Conservation (phyloP, 2,888 invertebrate species). For the Rhorus exstirpatorius region DNA sequence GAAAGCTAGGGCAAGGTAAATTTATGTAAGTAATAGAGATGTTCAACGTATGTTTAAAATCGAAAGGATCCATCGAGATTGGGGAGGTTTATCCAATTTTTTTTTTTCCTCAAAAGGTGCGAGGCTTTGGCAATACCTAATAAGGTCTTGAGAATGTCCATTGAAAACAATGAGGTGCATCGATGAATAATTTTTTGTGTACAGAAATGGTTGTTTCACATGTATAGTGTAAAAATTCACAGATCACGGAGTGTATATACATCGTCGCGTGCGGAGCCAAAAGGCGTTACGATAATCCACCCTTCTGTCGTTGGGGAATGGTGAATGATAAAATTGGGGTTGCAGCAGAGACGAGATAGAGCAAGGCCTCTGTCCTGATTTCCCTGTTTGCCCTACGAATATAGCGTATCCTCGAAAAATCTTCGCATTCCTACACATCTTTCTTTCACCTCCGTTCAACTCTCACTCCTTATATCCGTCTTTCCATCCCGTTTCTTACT, state of each 20-base stretch:
- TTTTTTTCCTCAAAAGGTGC: no score
- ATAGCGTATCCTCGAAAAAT: conserved; percentile 50
- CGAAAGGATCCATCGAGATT: no score
- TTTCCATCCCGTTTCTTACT: conserved; percentile 36
- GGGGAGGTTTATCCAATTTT: no score
- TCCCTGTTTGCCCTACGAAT: conserved; percentile 83
- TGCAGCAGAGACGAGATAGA: conserved; percentile 31
- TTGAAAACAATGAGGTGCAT: no score
- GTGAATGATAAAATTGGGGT: conserved; percentile 40
- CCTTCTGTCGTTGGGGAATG: conserved; percentile 62
- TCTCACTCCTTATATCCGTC: conserved; percentile 21
- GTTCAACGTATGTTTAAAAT: no score
- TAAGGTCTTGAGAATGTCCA: no score
- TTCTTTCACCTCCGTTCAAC: conserved; percentile 19
- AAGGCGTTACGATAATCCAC: conserved; percentile 81
- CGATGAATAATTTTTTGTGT: neutral
- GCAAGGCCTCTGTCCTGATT: conserved; percentile 65
- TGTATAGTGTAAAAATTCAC: neutral
- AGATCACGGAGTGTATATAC: neutral
- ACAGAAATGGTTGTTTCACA: neutral
- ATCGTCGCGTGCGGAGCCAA: conserved; percentile 26
- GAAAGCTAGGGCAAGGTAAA: no score
- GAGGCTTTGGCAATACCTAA: no score
- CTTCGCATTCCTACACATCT: conserved; percentile 46
- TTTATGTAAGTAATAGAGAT: no score